Base-by-base conservation (phyloP, 92 coral and sea anemone genomes). In the Pocillopora meandrina region DNA sequence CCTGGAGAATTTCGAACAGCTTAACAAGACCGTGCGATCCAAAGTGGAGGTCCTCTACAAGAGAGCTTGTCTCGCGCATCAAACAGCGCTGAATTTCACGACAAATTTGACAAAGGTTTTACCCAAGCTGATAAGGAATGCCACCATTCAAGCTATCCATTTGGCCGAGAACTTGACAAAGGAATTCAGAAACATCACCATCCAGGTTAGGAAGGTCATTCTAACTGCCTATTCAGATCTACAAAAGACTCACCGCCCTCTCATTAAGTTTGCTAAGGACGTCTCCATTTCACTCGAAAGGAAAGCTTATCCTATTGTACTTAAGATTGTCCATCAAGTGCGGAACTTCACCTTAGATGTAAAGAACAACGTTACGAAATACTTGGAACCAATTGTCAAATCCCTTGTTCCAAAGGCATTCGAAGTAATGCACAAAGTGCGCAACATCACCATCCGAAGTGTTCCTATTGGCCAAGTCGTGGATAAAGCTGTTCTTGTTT, bases 131-230 rank as follows among this genome's bases (percentile, higher is more conserved):
- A 71, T 92, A 74, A 82, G 93, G 47, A 92, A 92, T 69, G 85
- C 90, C 80, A 87, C 95, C 79, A 87, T 95, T 81, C 82, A 94
- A 78, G 87, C 93, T 74, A 92, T 95, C 47, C 65, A 92, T 56
- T 75, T 92, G 23, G 83, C 86, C 52, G 90, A 91, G 57, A 97
- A 91, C 84, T 42, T 97, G 36, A 70, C 89, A 31, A 88, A 72
- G 56, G 92, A 92, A 64, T 71, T 92, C 58, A 69, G 76, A 84
- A 76, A 56, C 82, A 66, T 89, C n/a, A 76, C 85, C 72, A 33
- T 81, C 71, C 90, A 75, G 36, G 81, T 90, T 19, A 76, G 72
- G 56, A 72, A 61, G 55, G 88, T 86, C 42, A 63, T 76, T n/a
- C 56, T 70, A 33, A 74, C 81, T 74, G 65, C 90, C 47, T 74